Evolutionary conservation across 1,140 invertebrate genomes (phyloP).

Genomic region (Nebria ingens): DNA sequence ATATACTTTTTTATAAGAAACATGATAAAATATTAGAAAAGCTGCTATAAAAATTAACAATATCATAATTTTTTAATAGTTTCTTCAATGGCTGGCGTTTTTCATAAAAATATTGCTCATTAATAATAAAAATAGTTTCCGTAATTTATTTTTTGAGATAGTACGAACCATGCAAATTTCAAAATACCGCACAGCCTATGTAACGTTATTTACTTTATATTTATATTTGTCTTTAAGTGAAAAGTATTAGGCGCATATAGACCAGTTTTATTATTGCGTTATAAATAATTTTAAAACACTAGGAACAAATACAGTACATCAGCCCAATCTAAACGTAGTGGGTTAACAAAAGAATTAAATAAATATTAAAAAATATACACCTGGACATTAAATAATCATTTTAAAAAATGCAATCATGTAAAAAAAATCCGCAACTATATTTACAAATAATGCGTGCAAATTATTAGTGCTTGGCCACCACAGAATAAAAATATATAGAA

Average conservation of each 20-base stretch:
- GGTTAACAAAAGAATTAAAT: not conserved
- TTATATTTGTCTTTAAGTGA: not conserved
- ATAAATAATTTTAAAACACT: slow-evolving; percentile 3
- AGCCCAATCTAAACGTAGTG: not conserved
- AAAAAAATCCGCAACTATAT: not conserved
- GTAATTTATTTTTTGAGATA: not conserved
- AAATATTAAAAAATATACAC: not conserved
- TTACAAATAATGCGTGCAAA: not conserved
- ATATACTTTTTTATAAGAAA: slow-evolving; percentile 2
- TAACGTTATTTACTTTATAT: no score
- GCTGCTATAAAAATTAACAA: slow-evolving; percentile 7
- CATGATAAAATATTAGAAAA: slow-evolving; percentile 6
- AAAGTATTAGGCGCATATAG: not conserved
- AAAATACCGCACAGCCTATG: not conserved
- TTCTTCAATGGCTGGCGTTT: not conserved
- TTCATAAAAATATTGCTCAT: not conserved
- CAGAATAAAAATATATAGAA: not conserved
- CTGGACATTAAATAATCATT: not conserved
- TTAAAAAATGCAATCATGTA: not conserved
- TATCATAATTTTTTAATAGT: not conserved
- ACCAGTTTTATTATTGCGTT: not conserved
- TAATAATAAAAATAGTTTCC: not conserved
- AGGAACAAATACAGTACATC: slow-evolving; percentile 3
- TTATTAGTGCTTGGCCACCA: not conserved
- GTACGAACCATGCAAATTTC: not conserved